These are phyloP conservation scores for Acipenser ruthenus DNA, from an alignment of 2,797 vertebrate genomes.

Conservation along the genomic window DNA sequence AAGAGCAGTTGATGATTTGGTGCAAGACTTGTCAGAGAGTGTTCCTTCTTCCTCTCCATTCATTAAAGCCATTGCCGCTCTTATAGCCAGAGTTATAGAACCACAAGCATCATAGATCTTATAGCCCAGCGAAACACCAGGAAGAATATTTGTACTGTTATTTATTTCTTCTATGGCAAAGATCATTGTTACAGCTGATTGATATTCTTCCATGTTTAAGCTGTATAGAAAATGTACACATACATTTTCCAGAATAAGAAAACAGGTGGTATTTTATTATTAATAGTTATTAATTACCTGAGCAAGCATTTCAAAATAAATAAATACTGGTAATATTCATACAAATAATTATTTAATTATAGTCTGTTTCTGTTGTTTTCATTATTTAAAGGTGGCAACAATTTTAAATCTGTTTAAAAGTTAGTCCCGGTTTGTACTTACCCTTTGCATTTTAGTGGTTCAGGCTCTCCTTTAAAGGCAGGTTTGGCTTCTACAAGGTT, in stretches of 20 bases:
- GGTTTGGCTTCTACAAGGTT: background rate
- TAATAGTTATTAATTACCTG: too few species aligned
- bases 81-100: constrained; percentile 58
- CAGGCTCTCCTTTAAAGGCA: background rate
- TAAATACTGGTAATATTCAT: too few species aligned
- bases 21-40: constrained; percentile 31
- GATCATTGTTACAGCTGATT: constrained; percentile 65
- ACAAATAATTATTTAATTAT: too few species aligned
- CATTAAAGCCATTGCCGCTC: constrained; percentile 57
- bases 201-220: constrained; percentile 57
- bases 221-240: constrained; percentile 27
- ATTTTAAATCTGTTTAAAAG: too few species aligned
- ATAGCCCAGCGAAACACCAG: constrained; percentile 54
- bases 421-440: background rate
- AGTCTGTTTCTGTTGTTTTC: too few species aligned
- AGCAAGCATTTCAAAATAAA: too few species aligned
- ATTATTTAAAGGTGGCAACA: too few species aligned
- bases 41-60: constrained; percentile 38
- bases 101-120: constrained; percentile 63
- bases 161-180: constrained; percentile 67
- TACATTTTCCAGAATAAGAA: too few species aligned
- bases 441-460: background rate
- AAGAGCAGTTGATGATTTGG: constrained; percentile 43
- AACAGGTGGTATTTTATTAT: too few species aligned
- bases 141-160: constrained; percentile 56